phyloP scores from a whole-genome alignment of 2,113 vertebrate species.

The Nesogale talazaci region DNA sequence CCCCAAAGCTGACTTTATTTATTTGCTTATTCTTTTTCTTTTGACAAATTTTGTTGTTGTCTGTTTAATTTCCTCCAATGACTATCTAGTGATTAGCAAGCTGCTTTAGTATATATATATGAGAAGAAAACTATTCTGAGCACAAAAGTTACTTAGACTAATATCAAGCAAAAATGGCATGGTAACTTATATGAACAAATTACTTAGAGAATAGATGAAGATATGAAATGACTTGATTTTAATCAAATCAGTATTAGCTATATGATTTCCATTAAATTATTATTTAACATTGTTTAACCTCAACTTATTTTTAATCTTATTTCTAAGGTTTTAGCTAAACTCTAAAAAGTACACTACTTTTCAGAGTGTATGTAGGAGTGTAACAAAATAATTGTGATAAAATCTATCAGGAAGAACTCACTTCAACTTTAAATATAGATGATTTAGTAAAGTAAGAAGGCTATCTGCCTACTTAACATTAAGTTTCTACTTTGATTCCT shows the following conservation, averaged over 20 bases:
- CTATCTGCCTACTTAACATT: not conserved
- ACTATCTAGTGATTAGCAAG: not conserved
- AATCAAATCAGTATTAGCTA: not conserved
- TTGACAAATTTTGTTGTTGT: not conserved
- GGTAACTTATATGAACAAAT: constrained; percentile 7
- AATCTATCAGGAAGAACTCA: not conserved
- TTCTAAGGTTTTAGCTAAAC: not conserved
- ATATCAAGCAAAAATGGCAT: not conserved
- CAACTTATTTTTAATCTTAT: not conserved
- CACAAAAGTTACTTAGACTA: constrained; percentile 2
- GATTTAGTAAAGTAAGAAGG: not conserved
- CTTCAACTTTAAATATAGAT: not conserved
- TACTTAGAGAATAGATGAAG: not conserved
- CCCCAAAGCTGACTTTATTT: not conserved
- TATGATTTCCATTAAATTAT: too few species aligned
- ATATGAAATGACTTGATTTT: not conserved
- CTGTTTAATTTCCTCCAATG: not conserved
- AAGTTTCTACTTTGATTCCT: constrained; percentile 3
- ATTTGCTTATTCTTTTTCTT: not conserved
- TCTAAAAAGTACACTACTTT: not conserved
- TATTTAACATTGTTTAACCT: not conserved
- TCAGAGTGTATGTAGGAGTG: constrained; percentile 9
- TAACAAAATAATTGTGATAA: constrained; percentile 22
- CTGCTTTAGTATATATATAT: not conserved
- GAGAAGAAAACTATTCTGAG: not conserved